Conservation (phyloP, 2,888 invertebrate species). For the Leptopilina syphax region DNA sequence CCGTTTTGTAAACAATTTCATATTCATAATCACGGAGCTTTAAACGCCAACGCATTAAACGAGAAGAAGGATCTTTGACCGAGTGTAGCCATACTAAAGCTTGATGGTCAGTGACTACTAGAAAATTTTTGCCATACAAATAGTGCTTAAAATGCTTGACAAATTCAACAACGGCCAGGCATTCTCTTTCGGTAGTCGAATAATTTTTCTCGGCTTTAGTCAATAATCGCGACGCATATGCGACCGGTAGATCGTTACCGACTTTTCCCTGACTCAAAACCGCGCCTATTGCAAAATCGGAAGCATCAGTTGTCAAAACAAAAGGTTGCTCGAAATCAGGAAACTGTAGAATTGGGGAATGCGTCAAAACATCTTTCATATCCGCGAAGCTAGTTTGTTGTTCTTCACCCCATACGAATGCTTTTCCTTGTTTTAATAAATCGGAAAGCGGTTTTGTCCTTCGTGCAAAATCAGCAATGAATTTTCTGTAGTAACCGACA, state of each 20-base stretch:
- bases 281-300: not conserved
- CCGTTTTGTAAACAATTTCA: not conserved
- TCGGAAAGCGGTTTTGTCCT: conserved; percentile 61
- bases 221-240: conserved; percentile 38
- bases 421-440: conserved; percentile 46
- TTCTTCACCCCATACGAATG: too few species aligned
- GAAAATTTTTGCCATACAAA: not conserved
- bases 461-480: conserved; percentile 41
- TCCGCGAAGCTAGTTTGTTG: too few species aligned
- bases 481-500: too few species aligned
- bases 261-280: conserved; percentile 35
- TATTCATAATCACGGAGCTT: not conserved
- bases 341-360: conserved; percentile 44
- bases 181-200: conserved; percentile 41
- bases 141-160: not conserved
- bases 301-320: not conserved
- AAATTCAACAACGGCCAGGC: conserved; percentile 30
- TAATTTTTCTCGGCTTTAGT: conserved; percentile 45
- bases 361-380: conserved; percentile 39
- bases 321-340: conserved; percentile 44
- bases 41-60: not conserved
- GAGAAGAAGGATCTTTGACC: not conserved
- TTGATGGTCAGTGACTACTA: not conserved
- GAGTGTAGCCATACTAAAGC: not conserved
- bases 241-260: conserved; percentile 36